A percentile compares a stretch with the other conserved stretches of the same genome.
phyloP scores from a whole-genome alignment of 2,888 invertebrate genomes.

The Amphipoea lucens region DNA sequence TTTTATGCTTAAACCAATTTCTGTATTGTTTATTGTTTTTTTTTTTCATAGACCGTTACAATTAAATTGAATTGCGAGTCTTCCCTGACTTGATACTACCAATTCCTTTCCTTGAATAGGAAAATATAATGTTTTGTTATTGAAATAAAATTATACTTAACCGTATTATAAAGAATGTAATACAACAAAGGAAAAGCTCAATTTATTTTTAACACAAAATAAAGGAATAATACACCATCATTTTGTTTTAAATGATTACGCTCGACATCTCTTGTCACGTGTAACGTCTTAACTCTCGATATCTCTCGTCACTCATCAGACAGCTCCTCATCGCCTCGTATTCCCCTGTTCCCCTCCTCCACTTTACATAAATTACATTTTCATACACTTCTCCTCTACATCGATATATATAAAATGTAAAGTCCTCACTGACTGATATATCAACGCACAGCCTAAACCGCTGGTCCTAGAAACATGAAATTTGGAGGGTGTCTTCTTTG shows the following conservation, averaged over 20 bases:
- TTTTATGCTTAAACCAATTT: neutral
- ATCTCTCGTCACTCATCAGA: conserved; percentile 25
- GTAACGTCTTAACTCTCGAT: conserved; percentile 12
- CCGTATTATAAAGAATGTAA: neutral
- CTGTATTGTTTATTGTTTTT: neutral
- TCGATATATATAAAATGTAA: neutral
- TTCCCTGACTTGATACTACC: neutral
- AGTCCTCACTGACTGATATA: no score
- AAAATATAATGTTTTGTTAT: neutral
- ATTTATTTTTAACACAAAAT: neutral
- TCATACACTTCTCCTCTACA: conserved; percentile 32
- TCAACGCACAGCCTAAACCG: no score
- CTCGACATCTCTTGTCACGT: neutral
- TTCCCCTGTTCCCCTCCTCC: conserved; percentile 8
- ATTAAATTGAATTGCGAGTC: neutral
- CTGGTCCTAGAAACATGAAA: no score
- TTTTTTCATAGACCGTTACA: neutral
- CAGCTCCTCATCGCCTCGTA: conserved; percentile 25
- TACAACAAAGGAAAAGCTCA: neutral
- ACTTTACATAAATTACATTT: conserved; percentile 56
- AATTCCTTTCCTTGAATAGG: neutral
- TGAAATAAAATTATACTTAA: neutral
- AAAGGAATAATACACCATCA: neutral
- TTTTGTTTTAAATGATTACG: conserved; percentile 11
- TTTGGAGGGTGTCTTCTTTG: no score